These are phyloP conservation scores for Melieria crassipennis DNA, from an alignment of 2,888 invertebrate genomes.

Conservation along the genomic window DNA sequence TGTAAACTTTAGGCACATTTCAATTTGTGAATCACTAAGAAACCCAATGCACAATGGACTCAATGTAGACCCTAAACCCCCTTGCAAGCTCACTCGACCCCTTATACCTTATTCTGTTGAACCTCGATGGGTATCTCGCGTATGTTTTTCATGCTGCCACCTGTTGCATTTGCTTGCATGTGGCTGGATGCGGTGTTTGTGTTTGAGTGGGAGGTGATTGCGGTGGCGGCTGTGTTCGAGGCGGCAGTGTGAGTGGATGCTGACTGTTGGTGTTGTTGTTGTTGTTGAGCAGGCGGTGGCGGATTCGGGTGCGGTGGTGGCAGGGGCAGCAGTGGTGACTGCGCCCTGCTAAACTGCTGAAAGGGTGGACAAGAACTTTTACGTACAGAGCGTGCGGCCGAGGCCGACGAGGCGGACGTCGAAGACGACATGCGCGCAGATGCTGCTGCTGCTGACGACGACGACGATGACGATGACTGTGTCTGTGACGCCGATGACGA, in stretches of 20 bases:
- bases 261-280: conserved; percentile 32
- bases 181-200: conserved; percentile 34
- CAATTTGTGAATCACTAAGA: no score
- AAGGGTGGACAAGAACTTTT: conserved; percentile 58
- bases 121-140: conserved; percentile 66
- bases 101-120: conserved; percentile 61
- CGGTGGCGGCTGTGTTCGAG: conserved; percentile 35
- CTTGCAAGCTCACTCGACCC: background rate
- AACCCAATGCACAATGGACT: no score
- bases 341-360: conserved; percentile 49
- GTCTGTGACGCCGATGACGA: conserved; percentile 37
- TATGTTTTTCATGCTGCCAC: conserved; percentile 48
- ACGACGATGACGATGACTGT: conserved; percentile 29
- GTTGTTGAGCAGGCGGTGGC: conserved; percentile 36
- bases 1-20: background rate
- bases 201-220: conserved; percentile 33
- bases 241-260: conserved; percentile 18
- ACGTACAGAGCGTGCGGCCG: conserved; percentile 56
- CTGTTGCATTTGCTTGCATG: conserved; percentile 14
- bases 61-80: background rate
- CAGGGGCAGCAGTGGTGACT: conserved; percentile 38
- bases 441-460: conserved; percentile 43
- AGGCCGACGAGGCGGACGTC: conserved; percentile 48
- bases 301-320: conserved; percentile 35
- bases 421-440: conserved; percentile 47